Evolutionary conservation across 2,113 vertebrate genomes (phyloP), one percentile per base, ranked within the genome.

Genomic region (Syrrhaptes paradoxus): DNA sequence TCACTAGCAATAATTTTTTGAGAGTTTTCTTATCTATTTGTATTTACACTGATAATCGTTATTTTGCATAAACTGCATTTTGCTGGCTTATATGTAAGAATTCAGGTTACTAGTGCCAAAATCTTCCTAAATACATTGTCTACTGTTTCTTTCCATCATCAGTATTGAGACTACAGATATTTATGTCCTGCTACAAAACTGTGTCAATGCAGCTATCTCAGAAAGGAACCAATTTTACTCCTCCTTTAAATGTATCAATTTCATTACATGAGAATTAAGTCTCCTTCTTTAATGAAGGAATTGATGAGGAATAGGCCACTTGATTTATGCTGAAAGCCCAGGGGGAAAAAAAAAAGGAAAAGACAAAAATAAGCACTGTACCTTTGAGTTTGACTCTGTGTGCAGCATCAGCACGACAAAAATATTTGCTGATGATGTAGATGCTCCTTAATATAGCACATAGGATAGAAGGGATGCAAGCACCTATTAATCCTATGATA

Each of bases 1-100:
- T 90, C 89, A 92, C 78, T 76, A 31, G 81, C 77, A 95, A 46
- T 94, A 92, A 93, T 26, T 68, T 45, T 89, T 49, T 0, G 11
- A 82, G 89, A 74, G 54, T 55, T 92, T 89, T 95, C 94, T 76
- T 80, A 87, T 91, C 77, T 93, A 76, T 94, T 95, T 96, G 94
- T 97, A 76, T 87, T 87, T 28, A 91, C 66, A 89, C 77, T 87
- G 66, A 93, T 94, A 72, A 87, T 95, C 52, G 54, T 49, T 49
- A 65, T 76, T 89, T 87, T 75, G 62, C 51, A 87, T 87, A 89
- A 94, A 91, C n/a, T 75, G 28, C 29, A 65, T 82, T 91, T 92
- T 73, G 45, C 70, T 85, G 36, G 29, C 54, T 89, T 62, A 7
- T 45, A 34, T 75, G n/a, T 76, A 57, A 29, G 45, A 82, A 82